Evolutionary conservation across 1,140 invertebrate species (phyloP).

Genomic region (silkworm (Bombyx mori)): ASM3026992v2 NC_085127.1:4486501-4487000

Average conservation of each 20-base stretch:
- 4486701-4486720: slow-evolving; percentile 68
- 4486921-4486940: slow-evolving; percentile 69
- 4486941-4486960: slow-evolving; percentile 21
- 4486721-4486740: slow-evolving; percentile 18
- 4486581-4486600: slow-evolving; percentile 25
- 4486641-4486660: slow-evolving; percentile 43
- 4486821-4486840: slow-evolving; percentile 35
- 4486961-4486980: slow-evolving; percentile 6
- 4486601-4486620: slow-evolving; percentile 36
- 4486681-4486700: slow-evolving; percentile 72
- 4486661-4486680: slow-evolving; percentile 71
- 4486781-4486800: slow-evolving; percentile 21
- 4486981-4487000: slow-evolving; percentile 13
- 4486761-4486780: slow-evolving; percentile 3
- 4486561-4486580: slow-evolving; percentile 21
- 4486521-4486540: slow-evolving; percentile 18
- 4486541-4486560: slow-evolving; percentile 20
- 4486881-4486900: slow-evolving; percentile 19
- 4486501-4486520: slow-evolving; percentile 2
- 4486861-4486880: slow-evolving; percentile 15
- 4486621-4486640: slow-evolving; percentile 26
- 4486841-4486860: slow-evolving; percentile 31
- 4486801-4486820: slow-evolving; percentile 24
- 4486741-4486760: slow-evolving; percentile 3
- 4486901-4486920: slow-evolving; percentile 17